phyloP scores from a whole-genome alignment of 2,888 invertebrate genomes.

The Camponotus fellah region DNA sequence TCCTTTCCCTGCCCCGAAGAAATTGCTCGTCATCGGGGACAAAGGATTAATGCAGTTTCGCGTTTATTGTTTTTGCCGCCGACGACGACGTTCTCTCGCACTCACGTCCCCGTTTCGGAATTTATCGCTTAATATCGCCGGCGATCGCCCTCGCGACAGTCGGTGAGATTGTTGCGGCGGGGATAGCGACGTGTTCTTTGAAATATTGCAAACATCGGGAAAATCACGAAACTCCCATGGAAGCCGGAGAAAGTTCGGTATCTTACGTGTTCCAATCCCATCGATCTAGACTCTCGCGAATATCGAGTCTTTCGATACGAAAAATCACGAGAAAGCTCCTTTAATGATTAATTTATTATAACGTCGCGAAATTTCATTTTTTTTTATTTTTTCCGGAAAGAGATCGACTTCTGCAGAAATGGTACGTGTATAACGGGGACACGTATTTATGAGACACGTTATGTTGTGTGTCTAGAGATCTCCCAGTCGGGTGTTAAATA shows the following conservation, averaged over 20 bases:
- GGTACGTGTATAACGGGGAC: constrained; percentile 5
- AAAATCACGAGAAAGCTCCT: not conserved
- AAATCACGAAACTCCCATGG: not conserved
- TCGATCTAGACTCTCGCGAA: not conserved
- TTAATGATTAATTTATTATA: constrained; percentile 26
- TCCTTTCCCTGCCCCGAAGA: constrained; percentile 33
- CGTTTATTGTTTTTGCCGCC: constrained; percentile 52
- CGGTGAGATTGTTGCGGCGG: constrained; percentile 36
- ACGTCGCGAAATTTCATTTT: constrained; percentile 3
- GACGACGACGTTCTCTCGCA: not conserved
- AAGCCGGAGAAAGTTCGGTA: not conserved
- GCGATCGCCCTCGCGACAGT: constrained; percentile 27
- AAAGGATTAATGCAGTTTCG: constrained; percentile 66
- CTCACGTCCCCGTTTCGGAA: constrained; percentile 20
- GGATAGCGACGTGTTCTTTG: constrained; percentile 14
- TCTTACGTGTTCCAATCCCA: constrained; percentile 3
- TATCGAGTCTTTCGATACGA: constrained; percentile 22
- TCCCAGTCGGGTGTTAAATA: constrained; percentile 48
- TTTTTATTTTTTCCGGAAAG: not conserved
- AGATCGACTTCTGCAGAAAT: not conserved
- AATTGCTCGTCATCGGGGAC: constrained; percentile 61
- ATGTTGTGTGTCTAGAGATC: constrained; percentile 36
- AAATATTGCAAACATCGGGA: constrained; percentile 38
- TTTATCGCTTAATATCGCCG: constrained; percentile 50
- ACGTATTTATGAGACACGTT: constrained; percentile 36